Percentiles rank a stretch among this genome's conserved stretches.
Conservation (phyloP, 2,113 vertebrate genomes). For the Cygnus buccinator region DNA sequence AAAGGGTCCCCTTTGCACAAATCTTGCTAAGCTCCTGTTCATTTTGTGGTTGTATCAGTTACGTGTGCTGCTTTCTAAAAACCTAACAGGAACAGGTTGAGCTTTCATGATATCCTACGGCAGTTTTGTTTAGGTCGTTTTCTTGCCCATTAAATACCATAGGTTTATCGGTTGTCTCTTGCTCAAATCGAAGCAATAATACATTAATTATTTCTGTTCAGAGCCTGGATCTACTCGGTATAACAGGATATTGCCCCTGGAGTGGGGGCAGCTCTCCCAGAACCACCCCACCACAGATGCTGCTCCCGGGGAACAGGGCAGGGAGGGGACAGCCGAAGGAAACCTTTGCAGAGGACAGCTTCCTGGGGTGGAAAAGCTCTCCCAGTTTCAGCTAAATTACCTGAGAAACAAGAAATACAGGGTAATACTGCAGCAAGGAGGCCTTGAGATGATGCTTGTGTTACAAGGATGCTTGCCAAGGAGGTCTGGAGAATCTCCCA, state of each 20-base stretch:
- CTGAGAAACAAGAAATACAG: neutral
- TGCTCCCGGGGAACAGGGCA: neutral
- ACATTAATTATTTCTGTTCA: neutral
- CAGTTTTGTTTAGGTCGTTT: neutral
- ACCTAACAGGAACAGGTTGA: neutral
- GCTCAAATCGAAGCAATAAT: neutral
- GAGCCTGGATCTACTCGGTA: neutral
- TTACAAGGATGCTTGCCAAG: fast-evolving
- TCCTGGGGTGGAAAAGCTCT: neutral
- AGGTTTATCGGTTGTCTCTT: neutral
- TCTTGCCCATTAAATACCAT: neutral
- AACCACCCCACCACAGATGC: neutral
- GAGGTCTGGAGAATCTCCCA: fast-evolving
- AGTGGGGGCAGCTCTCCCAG: neutral
- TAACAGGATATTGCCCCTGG: neutral
- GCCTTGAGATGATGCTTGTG: neutral
- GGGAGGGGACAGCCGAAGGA: neutral
- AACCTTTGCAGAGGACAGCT: neutral
- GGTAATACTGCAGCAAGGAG: neutral
- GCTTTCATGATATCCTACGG: fast-evolving
- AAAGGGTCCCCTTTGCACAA: constrained; percentile 37
- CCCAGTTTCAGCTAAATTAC: neutral
- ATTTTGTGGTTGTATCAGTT: neutral
- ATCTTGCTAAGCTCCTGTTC: constrained; percentile 31
- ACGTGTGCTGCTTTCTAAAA: neutral